Evolutionary conservation across 2,797 vertebrate species (phyloP), one percentile per base, ranked within the genome.

Genomic region (Manis pentadactyla): DNA sequence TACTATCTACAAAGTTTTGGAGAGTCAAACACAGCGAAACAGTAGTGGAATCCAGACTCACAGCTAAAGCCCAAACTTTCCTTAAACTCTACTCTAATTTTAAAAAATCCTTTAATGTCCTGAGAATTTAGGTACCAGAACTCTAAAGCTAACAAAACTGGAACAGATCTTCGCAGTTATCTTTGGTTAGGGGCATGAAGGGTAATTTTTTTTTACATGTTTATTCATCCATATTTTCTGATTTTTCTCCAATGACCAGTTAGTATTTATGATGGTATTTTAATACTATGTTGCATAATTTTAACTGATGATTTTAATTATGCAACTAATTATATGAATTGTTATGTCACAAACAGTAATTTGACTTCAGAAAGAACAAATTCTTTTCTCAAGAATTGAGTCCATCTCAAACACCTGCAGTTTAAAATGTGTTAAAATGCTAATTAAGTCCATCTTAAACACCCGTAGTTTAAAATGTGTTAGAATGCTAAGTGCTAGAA

Each of bases 321-420:
- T 39, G 37, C 51, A 55, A 73, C 1, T 4, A 68, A 51, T 84
- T 68, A 90, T 34, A 11, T 81, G 74, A 82, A 13, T 57, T 73
- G 57, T 46, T 88, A 37, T 39, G 6, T 66, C 63, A 85, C 29
- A 46, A 95, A 86, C 2, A 92, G 61, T 92, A 95, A 86, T 19
- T n/a, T 85, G 61, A 90, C 73, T 92, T 82, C 89, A 86, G 84
- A 87, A 89, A 78, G 85, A 87, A 77, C 73, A 90, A 71, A 89
- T 77, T 57, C 0, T 85, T 86, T 90, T 83, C 71, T 42, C 31
- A 63, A 49, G 27, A 87, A 85, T 51, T 64, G 46, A 91, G n/a
- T 59, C 46, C 42, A 94, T 81, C 39, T 84, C 78, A 90, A 93
- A 68, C 25, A 95, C 2, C 18, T 78, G 12, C 69, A 39, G 34